These are phyloP conservation scores for Tauraco erythrolophus DNA, from an alignment of 2,113 vertebrate species.

Conservation along the genomic window DNA sequence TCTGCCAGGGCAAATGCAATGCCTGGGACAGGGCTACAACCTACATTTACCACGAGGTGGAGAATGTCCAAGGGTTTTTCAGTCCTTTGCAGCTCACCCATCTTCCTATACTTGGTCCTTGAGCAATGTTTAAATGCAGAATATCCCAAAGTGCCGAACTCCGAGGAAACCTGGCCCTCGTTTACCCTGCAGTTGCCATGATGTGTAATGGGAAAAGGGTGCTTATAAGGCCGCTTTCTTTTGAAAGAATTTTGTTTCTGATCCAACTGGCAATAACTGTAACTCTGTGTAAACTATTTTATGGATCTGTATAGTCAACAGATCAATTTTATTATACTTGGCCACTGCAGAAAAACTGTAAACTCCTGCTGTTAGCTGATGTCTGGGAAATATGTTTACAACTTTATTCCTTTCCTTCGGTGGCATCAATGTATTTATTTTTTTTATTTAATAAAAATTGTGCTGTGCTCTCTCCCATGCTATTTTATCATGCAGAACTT, in stretches of 20 bases:
- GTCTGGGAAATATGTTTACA: conserved; percentile 60
- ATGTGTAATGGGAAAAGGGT: conserved; percentile 24
- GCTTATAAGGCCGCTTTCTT: conserved; percentile 25
- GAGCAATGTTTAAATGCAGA: background rate
- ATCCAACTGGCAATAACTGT: conserved; percentile 25
- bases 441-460: conserved; percentile 13
- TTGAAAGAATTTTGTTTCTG: conserved; percentile 31
- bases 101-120: background rate
- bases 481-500: conserved; percentile 29
- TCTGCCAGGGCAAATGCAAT: background rate
- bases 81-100: background rate
- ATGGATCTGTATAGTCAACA: conserved; percentile 61
- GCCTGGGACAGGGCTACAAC: background rate
- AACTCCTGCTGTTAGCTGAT: conserved; percentile 52
- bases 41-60: background rate
- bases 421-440: conserved; percentile 5
- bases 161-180: background rate
- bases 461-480: background rate
- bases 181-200: background rate
- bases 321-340: conserved; percentile 69
- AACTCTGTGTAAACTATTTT: conserved; percentile 48
- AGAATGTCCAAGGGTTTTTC: background rate
- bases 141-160: background rate
- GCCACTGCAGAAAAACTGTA: conserved; percentile 45
- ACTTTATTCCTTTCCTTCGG: conserved; percentile 39